Evolutionary conservation across 2,797 vertebrate species (phyloP).

Genomic region (Apodemus agrarius): DNA sequence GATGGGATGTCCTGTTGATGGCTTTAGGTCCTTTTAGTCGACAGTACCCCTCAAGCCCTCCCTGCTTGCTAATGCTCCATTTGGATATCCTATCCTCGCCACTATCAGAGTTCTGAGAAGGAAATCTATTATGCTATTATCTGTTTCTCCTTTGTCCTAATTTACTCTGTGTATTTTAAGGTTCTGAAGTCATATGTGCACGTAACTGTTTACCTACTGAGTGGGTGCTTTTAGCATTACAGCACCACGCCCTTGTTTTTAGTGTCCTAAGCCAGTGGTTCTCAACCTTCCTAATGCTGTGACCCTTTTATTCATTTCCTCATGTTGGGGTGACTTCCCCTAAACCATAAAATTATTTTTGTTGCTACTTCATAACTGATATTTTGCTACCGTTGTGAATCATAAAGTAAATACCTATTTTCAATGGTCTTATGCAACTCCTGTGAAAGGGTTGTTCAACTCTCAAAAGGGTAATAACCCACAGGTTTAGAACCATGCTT

Average conservation of each 20-base stretch:
- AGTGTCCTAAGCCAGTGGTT: not conserved
- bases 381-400: not conserved
- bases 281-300: not conserved
- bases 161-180: not conserved
- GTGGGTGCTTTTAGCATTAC: not conserved
- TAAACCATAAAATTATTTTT: not conserved
- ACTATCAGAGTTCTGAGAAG: not conserved
- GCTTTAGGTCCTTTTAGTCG: not conserved
- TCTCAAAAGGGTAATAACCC: not conserved
- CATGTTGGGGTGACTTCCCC: not conserved
- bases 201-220: not conserved
- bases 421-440: not conserved
- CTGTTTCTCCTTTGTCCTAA: not conserved
- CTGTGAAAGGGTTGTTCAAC: not conserved
- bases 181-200: not conserved
- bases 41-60: not conserved
- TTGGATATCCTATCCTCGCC: not conserved
- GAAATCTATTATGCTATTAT: not conserved
- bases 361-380: not conserved
- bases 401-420: not conserved
- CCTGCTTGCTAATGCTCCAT: not conserved
- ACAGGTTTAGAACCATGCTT: not conserved
- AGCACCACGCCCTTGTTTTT: not conserved
- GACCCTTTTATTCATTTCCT: not conserved
- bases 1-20: not conserved